A percentile compares a stretch with the other conserved stretches of the same genome.
Conservation (phyloP, 2,888 invertebrate genomes). For the Ganaspis brasiliensis region DNA sequence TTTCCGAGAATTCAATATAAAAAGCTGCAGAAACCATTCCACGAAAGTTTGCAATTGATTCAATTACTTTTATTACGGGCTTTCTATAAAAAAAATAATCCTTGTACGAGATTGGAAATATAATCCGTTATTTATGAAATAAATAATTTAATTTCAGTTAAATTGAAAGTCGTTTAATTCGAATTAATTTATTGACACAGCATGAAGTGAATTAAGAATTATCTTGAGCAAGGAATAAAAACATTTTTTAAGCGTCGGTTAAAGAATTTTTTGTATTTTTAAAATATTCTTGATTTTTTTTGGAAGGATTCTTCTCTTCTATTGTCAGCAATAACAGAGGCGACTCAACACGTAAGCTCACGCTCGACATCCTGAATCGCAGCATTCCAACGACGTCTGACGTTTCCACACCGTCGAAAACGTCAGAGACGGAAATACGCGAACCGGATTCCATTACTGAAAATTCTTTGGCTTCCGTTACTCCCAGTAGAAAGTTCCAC, state of each 20-base stretch:
- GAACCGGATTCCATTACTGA: constrained; percentile 64
- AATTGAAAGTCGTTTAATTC: no score
- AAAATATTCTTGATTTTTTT: background rate
- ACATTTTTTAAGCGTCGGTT: background rate
- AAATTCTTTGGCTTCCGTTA: constrained; percentile 64
- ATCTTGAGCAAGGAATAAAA: background rate
- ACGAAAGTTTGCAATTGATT: background rate
- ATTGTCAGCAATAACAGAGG: constrained; percentile 13
- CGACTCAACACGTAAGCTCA: constrained; percentile 27
- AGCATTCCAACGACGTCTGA: constrained; percentile 60
- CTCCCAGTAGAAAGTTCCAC: constrained; percentile 60
- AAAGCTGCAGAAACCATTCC: background rate
- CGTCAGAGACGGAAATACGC: constrained; percentile 61
- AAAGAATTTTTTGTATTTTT: background rate
- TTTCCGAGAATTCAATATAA: constrained; percentile 1
- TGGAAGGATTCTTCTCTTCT: background rate
- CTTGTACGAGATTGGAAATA: no score
- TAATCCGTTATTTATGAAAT: no score
- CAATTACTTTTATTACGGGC: background rate
- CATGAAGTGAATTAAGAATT: no score
- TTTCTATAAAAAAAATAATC: background rate
- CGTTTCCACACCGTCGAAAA: constrained; percentile 63
- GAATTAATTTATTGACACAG: no score
- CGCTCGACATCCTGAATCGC: constrained; percentile 56
- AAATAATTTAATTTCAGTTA: no score